Base-by-base conservation (phyloP, 2,888 invertebrate species). In the Tipula lateralis region DNA sequence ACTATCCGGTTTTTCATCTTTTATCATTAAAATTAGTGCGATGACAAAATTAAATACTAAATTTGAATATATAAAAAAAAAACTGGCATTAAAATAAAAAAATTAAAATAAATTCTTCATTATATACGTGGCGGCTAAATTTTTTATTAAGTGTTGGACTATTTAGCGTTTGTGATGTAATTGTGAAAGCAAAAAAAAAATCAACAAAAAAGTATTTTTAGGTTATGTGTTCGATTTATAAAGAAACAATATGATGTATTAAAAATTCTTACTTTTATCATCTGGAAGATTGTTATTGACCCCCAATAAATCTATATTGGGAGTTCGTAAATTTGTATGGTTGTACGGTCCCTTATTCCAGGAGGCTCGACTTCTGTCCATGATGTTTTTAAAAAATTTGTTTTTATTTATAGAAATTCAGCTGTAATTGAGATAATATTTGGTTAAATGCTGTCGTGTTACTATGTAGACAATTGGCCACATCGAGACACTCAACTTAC, bases 221-320 rank as follows among this genome's bases (percentile, higher is more conserved):
- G 66, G 66, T 66, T 66, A 66, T 66, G n/a, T n/a, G 66, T 66
- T 66, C 24, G 19, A 19, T 50, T 2, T 24, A 9, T 24, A 36
- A 36, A 50, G 6, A 16, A 36, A 24, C 3, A 66, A 30, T 13
- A 7, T 82, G n/a, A n/a, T n/a, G n/a, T n/a, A n/a, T n/a, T n/a
- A n/a, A 30, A 82, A 82, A n/a, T 30, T 34, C 83, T 83, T 34
- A 83, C 83, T 19, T 83, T 83, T 83, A 83, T 83, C 83, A 24
- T 34, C 34, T 24, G 83, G 19, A n/a, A n/a, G n/a, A 34, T 83
- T 83, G 24, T 24, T 50, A 19, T 29, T 82, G 13, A 82, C 82
- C 29, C 83, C 83, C 24, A 83, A 9, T 36, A 36, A 83, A 34
- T 83, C 34, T 84, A 50, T 50, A 84, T 84, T 44, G 3, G 84